Evolutionary conservation across 2,797 vertebrate species (phyloP), one percentile per base, ranked within the genome.

Genomic region (Borostomias antarcticus): DNA sequence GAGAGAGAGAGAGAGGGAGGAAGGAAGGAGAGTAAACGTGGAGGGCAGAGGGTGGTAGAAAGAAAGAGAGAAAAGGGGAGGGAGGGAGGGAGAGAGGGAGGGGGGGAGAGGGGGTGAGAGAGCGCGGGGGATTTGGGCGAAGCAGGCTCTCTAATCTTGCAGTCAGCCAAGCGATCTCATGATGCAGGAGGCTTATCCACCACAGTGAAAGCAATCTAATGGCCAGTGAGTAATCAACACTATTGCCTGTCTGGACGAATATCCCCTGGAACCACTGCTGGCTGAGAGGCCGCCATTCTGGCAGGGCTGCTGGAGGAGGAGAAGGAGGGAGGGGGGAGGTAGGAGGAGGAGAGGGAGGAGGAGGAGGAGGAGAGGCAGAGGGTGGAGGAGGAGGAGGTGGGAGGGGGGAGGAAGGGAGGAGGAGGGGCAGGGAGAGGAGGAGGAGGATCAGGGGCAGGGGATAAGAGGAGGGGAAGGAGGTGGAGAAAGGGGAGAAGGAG

Each of bases 221-320:
- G 91, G 86, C 90, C 90, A 91, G 89, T 92, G 90, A 92, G 92
- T 93, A 92, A 93, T 92, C 91, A 93, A 93, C 92, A 93, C 92
- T 93, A 93, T 91, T 92, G 88, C 90, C 88, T 93, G 89, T 92
- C 91, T 85, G 58, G 84, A 89, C 89, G 84, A 89, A 92, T 91
- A 91, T 88, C 82, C 81, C 82, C 58, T 73, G 43, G 77, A 84
- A 76, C 84, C 10, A 23, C 33, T 13, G n/a, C 17, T 13, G 35
- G 32, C 57, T 37, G 8, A 35, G 56, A 35, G 32, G n/a, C 56
- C 33, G 56, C 35, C 35, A 9, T 11, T 37, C 35, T 37, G 35
- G 35, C 35, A 37, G 35, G 8, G 13, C 8, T 37, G 35, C 8
- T 9, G 35, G 35, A 37, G 35, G 35, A 9, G 35, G 1, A 37